phyloP scores from a whole-genome alignment of 2,888 invertebrate species.

The Acanthoscelides obtectus region DNA sequence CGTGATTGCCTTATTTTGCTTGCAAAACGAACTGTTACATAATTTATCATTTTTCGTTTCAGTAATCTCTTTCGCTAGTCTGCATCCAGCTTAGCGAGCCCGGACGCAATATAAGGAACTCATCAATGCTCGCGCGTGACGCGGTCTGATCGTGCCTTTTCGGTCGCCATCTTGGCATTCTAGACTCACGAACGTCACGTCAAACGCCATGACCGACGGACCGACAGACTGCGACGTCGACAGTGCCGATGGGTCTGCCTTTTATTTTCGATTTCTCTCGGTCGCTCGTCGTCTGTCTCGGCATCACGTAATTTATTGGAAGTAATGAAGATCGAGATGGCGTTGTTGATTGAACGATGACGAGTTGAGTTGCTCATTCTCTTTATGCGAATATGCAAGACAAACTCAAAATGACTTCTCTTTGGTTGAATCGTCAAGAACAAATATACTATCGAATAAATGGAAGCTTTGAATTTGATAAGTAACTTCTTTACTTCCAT shows the following conservation, averaged over 20 bases:
- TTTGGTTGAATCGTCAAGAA: too few relatives aligned
- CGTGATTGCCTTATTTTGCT: too few relatives aligned
- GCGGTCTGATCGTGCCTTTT: neutral
- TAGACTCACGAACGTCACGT: constrained; percentile 22
- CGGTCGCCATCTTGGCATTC: neutral
- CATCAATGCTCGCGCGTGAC: neutral
- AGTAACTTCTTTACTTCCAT: too few relatives aligned
- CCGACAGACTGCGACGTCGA: too few relatives aligned
- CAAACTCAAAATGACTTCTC: too few relatives aligned
- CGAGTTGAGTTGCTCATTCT: neutral
- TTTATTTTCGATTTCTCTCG: constrained; percentile 12
- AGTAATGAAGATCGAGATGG: constrained; percentile 12
- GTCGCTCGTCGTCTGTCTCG: constrained; percentile 8
- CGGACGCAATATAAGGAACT: neutral
- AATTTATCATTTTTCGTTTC: neutral
- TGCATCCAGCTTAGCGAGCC: neutral
- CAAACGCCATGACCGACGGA: constrained; percentile 17
- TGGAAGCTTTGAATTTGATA: too few relatives aligned
- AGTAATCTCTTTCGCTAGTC: neutral
- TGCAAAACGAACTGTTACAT: too few relatives aligned
- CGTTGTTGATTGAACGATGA: constrained; percentile 3
- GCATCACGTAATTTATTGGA: constrained; percentile 22
- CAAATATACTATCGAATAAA: too few relatives aligned
- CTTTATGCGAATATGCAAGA: too few relatives aligned
- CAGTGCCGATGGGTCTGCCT: constrained; percentile 10